Evolutionary conservation across 2,888 invertebrate species (phyloP).

Genomic region (Nineta flava): DNA sequence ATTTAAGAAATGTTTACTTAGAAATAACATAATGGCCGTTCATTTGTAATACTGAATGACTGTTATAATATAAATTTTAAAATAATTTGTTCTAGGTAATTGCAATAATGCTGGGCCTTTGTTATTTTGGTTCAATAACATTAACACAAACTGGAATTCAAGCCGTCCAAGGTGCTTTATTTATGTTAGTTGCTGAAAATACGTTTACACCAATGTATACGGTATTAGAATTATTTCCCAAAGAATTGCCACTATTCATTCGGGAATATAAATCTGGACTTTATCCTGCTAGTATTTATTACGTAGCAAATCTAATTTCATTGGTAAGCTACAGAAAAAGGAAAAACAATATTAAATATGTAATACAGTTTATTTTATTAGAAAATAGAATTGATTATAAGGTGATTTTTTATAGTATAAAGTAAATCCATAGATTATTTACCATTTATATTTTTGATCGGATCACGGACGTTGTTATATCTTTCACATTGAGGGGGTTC

Average conservation of each 20-base stretch:
- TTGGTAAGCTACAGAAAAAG: slow-evolving; percentile 39
- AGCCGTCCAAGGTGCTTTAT: slow-evolving; percentile 74
- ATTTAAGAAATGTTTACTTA: not conserved
- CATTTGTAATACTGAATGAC: not conserved
- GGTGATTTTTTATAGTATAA: not conserved
- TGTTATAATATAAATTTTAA: not conserved
- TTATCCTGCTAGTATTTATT: slow-evolving; percentile 67
- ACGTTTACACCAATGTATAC: slow-evolving; percentile 87
- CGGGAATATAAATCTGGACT: slow-evolving; percentile 71
- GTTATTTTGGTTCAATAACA: slow-evolving; percentile 60
- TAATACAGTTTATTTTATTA: not conserved
- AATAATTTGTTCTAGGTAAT: slow-evolving; percentile 33
- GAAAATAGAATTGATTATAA: not conserved
- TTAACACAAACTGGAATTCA: slow-evolving; percentile 70
- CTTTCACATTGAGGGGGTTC: too few relatives aligned
- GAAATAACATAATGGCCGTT: too few relatives aligned
- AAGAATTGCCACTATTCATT: slow-evolving; percentile 61
- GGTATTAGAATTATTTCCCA: slow-evolving; percentile 69
- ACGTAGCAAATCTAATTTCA: slow-evolving; percentile 60
- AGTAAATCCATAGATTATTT: not conserved
- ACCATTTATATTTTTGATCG: too few relatives aligned
- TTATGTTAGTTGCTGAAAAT: slow-evolving; percentile 77
- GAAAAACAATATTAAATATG: not conserved
- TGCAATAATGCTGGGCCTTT: slow-evolving; percentile 66
- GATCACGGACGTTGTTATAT: too few relatives aligned